phyloP scores from a whole-genome alignment of 2,113 vertebrate genomes.

The Tylochromis polylepis region DNA sequence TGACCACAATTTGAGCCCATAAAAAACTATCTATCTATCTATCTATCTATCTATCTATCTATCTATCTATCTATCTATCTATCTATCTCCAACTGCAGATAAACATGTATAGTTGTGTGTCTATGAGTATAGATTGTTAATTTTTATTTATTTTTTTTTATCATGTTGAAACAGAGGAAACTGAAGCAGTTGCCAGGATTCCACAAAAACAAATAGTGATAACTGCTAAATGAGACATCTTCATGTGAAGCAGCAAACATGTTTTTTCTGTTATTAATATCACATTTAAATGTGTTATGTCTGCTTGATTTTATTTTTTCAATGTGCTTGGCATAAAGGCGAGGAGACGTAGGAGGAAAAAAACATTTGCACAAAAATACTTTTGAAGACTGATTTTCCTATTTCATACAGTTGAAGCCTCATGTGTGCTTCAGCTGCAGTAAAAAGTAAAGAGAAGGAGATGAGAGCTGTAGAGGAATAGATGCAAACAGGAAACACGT shows the following conservation, averaged over 20 bases:
- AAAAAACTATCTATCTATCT: no score
- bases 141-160: background rate
- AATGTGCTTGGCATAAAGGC: no score
- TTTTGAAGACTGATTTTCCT: background rate
- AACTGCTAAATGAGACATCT: background rate
- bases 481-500: background rate
- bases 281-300: background rate
- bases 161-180: background rate
- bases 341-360: no score
- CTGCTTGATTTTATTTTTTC: background rate
- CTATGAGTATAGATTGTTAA: background rate
- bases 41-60: no score
- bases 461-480: background rate
- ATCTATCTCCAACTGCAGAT: background rate
- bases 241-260: background rate
- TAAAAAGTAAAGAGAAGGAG: background rate
- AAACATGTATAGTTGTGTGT: background rate
- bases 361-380: background rate
- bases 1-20: no score
- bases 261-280: background rate
- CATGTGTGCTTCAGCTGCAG: background rate
- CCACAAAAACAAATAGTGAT: background rate
- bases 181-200: background rate
- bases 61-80: no score
- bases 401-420: background rate